Evolutionary conservation across 1,140 invertebrate genomes (phyloP), one percentile per base, ranked within the genome.

Genomic region (Ips typographus): DNA sequence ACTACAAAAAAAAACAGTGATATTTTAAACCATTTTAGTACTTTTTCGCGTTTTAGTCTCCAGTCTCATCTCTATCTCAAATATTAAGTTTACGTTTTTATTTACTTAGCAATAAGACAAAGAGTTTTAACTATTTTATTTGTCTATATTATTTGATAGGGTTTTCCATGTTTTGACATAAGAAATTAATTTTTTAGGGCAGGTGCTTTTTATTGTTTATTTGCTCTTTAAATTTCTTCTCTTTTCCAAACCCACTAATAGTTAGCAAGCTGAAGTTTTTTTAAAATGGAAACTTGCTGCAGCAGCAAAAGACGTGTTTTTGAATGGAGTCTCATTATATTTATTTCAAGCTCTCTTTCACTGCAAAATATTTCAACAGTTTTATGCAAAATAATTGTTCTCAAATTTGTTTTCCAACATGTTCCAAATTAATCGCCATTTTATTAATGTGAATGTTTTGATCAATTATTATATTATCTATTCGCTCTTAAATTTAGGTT

Each of bases 321-420:
- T 36, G 52, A 55, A 55, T 36, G n/a, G 67, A 69, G 67, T 69
- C 67, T 69, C 67, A 69, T 6, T 63, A 53, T 52, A 4, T 51
- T 59, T 47, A 53, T 69, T 63, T 69, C 67, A 69, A 69, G 67
- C 67, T 69, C 67, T 69, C 67, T 69, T 69, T 69, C 41, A 61
- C 39, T 47, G 49, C 51, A 63, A 42, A 42, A n/a, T 53, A 61
- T 47, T 43, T 59, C 39, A 8, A 55, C 4, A 55, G 7, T n/a
- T 55, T n/a, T 55, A 55, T 55, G 36, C 37, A 59, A 59, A 39
- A 7, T 41, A 59, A 22, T 22, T 22, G 22, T 22, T 22, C 22
- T 22, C 22, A 22, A 22, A 22, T 22, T 22, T 22, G 22, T 22
- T 22, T 22, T 22, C 22, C 22, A 22, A 22, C 22, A 0, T 22